Evolutionary conservation across 2,888 invertebrate species (phyloP).

Genomic region (Chromoteleia sp.): DNA sequence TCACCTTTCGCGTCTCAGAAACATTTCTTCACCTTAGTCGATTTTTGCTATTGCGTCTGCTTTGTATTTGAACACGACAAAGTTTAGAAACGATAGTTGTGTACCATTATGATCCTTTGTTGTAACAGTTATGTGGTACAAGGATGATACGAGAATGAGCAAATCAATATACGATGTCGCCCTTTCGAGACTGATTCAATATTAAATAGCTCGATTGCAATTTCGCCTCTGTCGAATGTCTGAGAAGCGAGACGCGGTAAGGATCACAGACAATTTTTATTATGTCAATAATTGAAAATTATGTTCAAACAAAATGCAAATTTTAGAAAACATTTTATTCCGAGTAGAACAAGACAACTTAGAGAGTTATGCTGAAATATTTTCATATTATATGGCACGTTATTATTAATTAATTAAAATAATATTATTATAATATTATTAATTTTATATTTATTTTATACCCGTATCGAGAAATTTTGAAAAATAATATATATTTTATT

Average conservation of each 20-base stretch:
- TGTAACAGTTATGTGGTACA: constrained; percentile 39
- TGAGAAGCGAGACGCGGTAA: constrained; percentile 1
- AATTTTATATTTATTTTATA: too few species aligned
- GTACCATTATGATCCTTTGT: constrained; percentile 60
- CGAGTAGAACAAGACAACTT: neutral
- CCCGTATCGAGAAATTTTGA: too few species aligned
- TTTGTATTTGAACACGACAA: constrained; percentile 55
- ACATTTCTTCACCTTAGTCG: constrained; percentile 54
- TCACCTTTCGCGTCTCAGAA: constrained; percentile 45
- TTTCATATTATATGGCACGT: constrained; percentile 4
- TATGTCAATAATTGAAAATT: constrained; percentile 49
- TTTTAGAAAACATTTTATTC: constrained; percentile 16
- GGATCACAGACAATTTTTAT: constrained; percentile 25
- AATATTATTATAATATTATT: too few species aligned
- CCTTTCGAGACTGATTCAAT: constrained; percentile 43
- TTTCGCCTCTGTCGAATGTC: constrained; percentile 34
- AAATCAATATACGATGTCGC: constrained; percentile 54
- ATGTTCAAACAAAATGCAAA: constrained; percentile 16
- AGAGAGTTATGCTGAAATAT: constrained; percentile 2
- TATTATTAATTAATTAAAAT: neutral
- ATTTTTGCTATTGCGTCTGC: constrained; percentile 48
- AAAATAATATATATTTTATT: too few species aligned
- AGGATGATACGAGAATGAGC: constrained; percentile 42
- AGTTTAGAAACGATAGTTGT: constrained; percentile 66
- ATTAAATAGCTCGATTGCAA: constrained; percentile 47